Base-by-base conservation (phyloP, 2,113 vertebrate genomes). In the Lutjanus erythropterus region DNA sequence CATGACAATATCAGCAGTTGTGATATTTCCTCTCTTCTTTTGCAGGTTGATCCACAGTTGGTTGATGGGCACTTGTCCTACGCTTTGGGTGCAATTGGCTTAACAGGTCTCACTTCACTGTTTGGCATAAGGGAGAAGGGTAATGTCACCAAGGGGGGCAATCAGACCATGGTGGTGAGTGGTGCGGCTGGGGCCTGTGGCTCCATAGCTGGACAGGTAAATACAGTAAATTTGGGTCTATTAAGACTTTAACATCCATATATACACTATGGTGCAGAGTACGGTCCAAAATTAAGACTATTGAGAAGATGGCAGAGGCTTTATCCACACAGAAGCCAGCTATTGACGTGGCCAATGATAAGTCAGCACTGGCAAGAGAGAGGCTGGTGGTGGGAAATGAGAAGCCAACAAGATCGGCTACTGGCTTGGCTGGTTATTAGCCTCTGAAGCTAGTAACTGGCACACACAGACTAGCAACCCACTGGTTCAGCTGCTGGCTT, bases 151-250 rank as follows among this genome's bases (percentile, higher is more conserved):
- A 85, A 49, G 9, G 96, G 96, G 42, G 93, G 95, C 25, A 95
- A 96, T 68, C 97, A 98, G 91, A 98, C 97, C 0, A 95, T 99
- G 97, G 97, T 99, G 83, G 93, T 99, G 83, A 99, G 97, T 5
- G 97, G 97, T 0, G 98, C 98, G 3, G 97, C 97, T 0, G 98
- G 97, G 5, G 96, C 97, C 47, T 99, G 98, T 27, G 98, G 98
- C 55, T 98, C 97, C 44, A 75, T 98, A 75, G 97, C 97, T 0
- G 98, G 98, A 39, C 98, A 99, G 97, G 97, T 99, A 84, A 88
- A 76, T 39, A 18, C 31, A 62, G 19, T 23, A 41, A 27, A 19
- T 35, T 56, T 47, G 9, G 5, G 3, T 37, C 3, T n/a, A 29
- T 2, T 16, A 33, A 19, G 35, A 0, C 9, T 46, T n/a, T 12